A percentile compares a stretch with the other conserved stretches of the same genome.
phyloP scores from a whole-genome alignment of 2,888 invertebrate genomes.

The Eupeodes latifasciatus region DNA sequence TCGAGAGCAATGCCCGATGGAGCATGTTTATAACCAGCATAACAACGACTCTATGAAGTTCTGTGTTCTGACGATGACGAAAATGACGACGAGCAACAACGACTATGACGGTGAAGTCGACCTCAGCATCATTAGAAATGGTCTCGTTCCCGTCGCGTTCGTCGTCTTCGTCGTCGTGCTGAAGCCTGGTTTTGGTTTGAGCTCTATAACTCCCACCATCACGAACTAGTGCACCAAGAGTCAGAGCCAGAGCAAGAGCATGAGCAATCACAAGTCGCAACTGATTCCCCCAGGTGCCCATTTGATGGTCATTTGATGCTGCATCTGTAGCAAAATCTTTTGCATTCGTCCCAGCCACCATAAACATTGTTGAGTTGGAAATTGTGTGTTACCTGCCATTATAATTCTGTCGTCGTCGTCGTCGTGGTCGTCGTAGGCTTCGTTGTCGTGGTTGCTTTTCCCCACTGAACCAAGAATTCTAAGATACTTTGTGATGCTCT shows the following conservation, averaged over 20 bases:
- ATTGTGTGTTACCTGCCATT: slow-evolving; percentile 53
- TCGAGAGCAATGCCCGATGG: slow-evolving; percentile 57
- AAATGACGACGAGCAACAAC: slow-evolving; percentile 23
- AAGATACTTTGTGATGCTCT: neutral
- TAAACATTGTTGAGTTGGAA: slow-evolving; percentile 10
- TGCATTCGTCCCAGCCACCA: slow-evolving; percentile 46
- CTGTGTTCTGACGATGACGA: slow-evolving; percentile 13
- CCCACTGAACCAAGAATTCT: neutral
- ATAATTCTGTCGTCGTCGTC: slow-evolving; percentile 58
- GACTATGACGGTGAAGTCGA: slow-evolving; percentile 47
- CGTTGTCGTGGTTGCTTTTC: slow-evolving; percentile 17
- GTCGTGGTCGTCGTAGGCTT: neutral
- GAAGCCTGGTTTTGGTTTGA: neutral
- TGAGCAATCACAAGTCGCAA: neutral
- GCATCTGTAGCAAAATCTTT: slow-evolving; percentile 51
- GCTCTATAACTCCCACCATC: slow-evolving; percentile 51
- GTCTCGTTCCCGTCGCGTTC: slow-evolving; percentile 58
- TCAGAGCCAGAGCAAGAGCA: neutral
- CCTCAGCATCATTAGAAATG: slow-evolving; percentile 75
- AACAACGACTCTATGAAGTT: neutral
- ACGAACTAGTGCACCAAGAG: slow-evolving; percentile 52
- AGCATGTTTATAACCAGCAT: slow-evolving; percentile 54
- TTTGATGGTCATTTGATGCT: slow-evolving; percentile 71
- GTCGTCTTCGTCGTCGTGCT: slow-evolving; percentile 1
- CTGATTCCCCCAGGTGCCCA: slow-evolving; percentile 66